These are phyloP conservation scores for Pheosia gnoma DNA, from an alignment of 2,888 invertebrate genomes.

Conservation along the genomic window DNA sequence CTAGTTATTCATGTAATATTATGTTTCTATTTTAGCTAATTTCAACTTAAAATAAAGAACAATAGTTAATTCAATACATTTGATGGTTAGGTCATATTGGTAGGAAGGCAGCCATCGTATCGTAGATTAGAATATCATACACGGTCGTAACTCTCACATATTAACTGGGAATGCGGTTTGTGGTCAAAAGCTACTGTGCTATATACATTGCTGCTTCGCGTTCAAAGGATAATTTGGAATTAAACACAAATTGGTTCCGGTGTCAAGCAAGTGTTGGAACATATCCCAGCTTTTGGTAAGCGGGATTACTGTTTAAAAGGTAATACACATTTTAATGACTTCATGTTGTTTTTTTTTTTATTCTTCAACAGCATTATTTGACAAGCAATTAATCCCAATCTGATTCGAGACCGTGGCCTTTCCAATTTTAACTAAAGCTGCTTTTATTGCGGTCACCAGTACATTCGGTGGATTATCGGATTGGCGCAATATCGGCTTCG, in stretches of 20 bases:
- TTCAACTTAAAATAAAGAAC: too few species aligned
- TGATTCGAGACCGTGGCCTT: constrained; percentile 16
- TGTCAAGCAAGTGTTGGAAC: too few species aligned
- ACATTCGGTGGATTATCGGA: constrained; percentile 51
- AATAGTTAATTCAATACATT: background rate
- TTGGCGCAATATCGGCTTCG: constrained; percentile 49
- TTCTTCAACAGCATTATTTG: background rate
- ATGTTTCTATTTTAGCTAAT: too few species aligned
- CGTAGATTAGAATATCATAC: constrained; percentile 15
- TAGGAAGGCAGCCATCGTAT: background rate
- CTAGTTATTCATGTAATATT: too few species aligned
- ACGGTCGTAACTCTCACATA: constrained; percentile 18
- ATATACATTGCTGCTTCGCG: constrained; percentile 11
- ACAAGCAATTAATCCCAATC: constrained; percentile 34
- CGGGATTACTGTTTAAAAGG: too few species aligned
- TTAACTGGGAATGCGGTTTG: constrained; percentile 20
- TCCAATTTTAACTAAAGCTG: constrained; percentile 36
- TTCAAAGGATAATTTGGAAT: constrained; percentile 17
- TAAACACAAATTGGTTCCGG: constrained; percentile 19
- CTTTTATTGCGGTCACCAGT: constrained; percentile 44
- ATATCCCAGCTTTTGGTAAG: too few species aligned
- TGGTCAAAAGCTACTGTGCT: constrained; percentile 19
- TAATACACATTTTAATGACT: too few species aligned
- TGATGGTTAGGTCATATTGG: background rate
- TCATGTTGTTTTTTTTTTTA: too few species aligned